phyloP scores from a whole-genome alignment of 2,888 invertebrate genomes.

The Amphiduros pacificus region DNA sequence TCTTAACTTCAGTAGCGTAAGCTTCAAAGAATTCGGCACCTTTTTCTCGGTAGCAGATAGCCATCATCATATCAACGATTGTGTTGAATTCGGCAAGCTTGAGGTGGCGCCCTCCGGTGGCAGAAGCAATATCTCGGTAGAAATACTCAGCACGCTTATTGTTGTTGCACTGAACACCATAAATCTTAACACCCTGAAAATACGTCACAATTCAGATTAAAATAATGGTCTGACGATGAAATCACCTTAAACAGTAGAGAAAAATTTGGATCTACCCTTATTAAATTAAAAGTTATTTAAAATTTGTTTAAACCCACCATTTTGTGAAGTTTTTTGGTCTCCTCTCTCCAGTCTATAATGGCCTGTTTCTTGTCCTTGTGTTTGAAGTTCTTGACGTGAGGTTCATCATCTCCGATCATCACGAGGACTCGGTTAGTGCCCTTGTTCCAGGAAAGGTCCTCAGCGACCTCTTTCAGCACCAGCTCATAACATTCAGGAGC shows the following conservation, averaged over 20 bases:
- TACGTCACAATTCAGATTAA: too few species aligned
- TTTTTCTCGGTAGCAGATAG: conserved; percentile 50
- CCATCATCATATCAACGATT: conserved; percentile 52
- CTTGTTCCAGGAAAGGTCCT: conserved; percentile 47
- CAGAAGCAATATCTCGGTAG: conserved; percentile 36
- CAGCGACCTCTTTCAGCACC: conserved; percentile 39
- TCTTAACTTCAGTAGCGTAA: conserved; percentile 6
- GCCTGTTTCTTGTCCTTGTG: conserved; percentile 34
- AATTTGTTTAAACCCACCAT: too few species aligned
- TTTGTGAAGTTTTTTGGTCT: conserved; percentile 32
- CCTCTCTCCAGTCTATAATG: conserved; percentile 43
- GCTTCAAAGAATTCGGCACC: conserved; percentile 35
- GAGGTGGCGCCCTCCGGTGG: conserved; percentile 44
- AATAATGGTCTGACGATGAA: too few species aligned
- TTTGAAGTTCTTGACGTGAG: conserved; percentile 37
- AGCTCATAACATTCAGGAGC: conserved; percentile 53
- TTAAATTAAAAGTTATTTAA: too few species aligned
- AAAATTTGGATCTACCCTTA: too few species aligned
- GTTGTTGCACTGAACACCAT: conserved; percentile 36
- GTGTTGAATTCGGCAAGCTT: conserved; percentile 42
- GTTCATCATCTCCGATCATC: conserved; percentile 50
- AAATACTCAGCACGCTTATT: conserved; percentile 27
- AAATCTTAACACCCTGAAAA: conserved; percentile 43
- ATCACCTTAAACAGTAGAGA: too few species aligned
- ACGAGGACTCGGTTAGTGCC: conserved; percentile 47